Conservation (phyloP, 2,797 vertebrate species). For the Peromyscus melanophrys region DNA sequence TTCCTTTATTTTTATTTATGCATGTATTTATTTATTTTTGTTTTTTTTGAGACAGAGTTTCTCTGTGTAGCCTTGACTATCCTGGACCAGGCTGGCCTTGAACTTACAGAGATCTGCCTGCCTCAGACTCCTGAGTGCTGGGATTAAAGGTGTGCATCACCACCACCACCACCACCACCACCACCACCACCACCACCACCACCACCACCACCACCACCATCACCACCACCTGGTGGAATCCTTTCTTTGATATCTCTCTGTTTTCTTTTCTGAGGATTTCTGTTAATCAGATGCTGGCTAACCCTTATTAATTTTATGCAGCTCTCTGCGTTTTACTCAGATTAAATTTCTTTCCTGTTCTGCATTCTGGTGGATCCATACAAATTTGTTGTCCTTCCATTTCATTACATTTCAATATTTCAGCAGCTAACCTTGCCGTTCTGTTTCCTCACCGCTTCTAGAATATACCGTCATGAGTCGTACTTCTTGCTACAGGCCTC, state of each 20-base stretch:
- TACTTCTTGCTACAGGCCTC: neutral
- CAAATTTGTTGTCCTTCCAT: constrained; percentile 13
- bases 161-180: neutral
- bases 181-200: neutral
- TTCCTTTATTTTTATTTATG: neutral
- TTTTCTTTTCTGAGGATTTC: constrained; percentile 56
- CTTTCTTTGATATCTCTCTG: neutral
- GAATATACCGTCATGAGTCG: neutral
- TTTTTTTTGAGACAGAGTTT: neutral
- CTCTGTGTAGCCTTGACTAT: neutral
- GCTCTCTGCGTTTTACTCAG: neutral
- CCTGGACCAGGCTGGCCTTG: neutral
- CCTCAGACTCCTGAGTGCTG: neutral
- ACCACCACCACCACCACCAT: too few relatives aligned
- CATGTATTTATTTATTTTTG: neutral
- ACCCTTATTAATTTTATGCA: constrained; percentile 3
- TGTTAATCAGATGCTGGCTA: constrained; percentile 51
- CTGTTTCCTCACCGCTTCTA: constrained; percentile 8
- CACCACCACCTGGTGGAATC: neutral
- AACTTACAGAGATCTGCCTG: neutral
- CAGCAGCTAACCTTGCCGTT: neutral
- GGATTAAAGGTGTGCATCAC: neutral
- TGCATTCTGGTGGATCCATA: neutral
- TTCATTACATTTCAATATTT: constrained; percentile 29
- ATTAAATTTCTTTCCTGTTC: constrained; percentile 41